Percentiles rank a stretch among this genome's conserved stretches.
Conservation (phyloP, 2,113 vertebrate species). For the Aldabrachelys gigantea region DNA sequence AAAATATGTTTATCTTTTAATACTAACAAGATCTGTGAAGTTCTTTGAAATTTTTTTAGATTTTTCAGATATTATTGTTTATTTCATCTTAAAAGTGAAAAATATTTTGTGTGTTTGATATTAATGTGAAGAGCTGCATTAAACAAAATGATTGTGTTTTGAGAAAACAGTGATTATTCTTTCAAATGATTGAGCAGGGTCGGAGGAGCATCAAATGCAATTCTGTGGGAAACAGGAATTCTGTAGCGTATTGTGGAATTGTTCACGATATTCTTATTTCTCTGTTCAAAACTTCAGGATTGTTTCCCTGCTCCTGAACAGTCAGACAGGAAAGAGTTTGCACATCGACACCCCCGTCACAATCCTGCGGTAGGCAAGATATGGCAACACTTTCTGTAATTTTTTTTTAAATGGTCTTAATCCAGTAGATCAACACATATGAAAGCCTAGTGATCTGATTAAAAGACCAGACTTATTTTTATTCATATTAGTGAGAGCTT, state of each 20-base stretch:
- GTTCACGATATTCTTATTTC: neutral
- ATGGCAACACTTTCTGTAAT: neutral
- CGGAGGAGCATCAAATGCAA: neutral
- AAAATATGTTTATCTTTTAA: accelerated
- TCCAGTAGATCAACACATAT: neutral
- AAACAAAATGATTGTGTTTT: neutral
- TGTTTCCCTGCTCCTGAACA: neutral
- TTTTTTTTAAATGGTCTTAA: neutral
- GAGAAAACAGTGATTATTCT: neutral
- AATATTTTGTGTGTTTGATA: neutral
- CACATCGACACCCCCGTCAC: accelerated
- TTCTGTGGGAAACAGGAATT: neutral
- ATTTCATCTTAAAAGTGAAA: neutral
- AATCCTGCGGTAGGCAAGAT: neutral
- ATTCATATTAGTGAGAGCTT: neutral
- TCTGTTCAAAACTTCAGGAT: accelerated
- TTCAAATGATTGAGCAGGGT: neutral
- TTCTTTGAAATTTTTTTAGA: neutral
- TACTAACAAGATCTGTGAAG: neutral
- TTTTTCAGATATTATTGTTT: neutral
- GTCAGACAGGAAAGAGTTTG: neutral
- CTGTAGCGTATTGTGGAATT: neutral
- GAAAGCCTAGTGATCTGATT: neutral
- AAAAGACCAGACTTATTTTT: neutral
- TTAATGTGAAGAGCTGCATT: neutral